phyloP scores from a whole-genome alignment of 2,888 invertebrate genomes.

The Drosophila cracens region DNA sequence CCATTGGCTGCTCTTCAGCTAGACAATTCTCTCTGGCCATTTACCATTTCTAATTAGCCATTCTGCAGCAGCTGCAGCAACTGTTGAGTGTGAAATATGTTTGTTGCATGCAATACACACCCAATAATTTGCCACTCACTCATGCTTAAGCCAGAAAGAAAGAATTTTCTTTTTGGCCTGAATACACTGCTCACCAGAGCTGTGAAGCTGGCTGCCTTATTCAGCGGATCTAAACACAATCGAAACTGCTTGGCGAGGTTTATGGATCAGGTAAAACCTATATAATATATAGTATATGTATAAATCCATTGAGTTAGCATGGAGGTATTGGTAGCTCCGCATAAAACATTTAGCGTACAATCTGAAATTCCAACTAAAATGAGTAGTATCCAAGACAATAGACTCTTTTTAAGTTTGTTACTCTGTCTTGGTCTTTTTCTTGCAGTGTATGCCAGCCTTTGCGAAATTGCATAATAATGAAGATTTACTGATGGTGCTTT shows the following conservation, averaged over 20 bases:
- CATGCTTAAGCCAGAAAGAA: not conserved
- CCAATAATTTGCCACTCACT: conserved; percentile 5
- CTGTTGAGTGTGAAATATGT: conserved; percentile 20
- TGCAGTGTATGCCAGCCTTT: not conserved
- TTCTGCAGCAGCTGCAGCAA: conserved; percentile 2
- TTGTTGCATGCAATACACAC: conserved; percentile 5
- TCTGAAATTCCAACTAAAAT: not conserved
- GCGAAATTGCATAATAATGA: conserved; percentile 9
- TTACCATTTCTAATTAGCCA: conserved; percentile 4
- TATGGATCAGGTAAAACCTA: not conserved
- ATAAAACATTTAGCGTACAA: not conserved
- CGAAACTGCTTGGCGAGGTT: not conserved
- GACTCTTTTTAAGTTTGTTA: not conserved
- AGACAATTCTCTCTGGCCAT: not conserved
- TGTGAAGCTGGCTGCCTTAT: not conserved
- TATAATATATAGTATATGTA: too few species aligned
- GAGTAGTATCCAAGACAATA: too few species aligned
- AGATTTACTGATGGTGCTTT: conserved; percentile 3
- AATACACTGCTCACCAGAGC: not conserved
- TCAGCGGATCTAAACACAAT: not conserved
- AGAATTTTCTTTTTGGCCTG: not conserved
- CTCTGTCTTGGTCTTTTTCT: too few species aligned
- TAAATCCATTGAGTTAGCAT: too few species aligned
- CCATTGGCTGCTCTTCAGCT: conserved; percentile 11
- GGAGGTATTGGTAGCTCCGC: too few species aligned